phyloP scores from a whole-genome alignment of 2,113 vertebrate genomes.

The Anarrhichthys ocellatus region DNA sequence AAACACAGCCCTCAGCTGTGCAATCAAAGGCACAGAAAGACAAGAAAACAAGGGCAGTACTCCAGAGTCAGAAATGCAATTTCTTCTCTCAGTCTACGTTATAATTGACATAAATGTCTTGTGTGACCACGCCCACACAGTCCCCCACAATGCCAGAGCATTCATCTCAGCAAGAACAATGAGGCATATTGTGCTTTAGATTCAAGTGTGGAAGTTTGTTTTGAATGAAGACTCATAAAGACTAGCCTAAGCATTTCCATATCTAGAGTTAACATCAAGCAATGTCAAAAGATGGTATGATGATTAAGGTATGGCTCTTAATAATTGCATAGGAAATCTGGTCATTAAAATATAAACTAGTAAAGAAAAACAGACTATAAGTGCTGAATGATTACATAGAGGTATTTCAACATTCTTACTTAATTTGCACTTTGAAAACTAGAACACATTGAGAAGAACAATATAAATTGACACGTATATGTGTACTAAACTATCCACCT shows the following conservation, averaged over 20 bases:
- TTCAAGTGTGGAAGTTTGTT: constrained; percentile 50
- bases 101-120: constrained; percentile 70
- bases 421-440: background rate
- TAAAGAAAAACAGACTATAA: too few relatives aligned
- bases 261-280: constrained; percentile 33
- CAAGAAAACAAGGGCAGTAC: constrained; percentile 47
- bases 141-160: constrained; percentile 67
- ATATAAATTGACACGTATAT: too few relatives aligned
- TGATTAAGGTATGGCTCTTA: background rate
- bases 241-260: constrained; percentile 30
- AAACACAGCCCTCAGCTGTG: constrained; percentile 38
- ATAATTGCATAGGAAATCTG: background rate
- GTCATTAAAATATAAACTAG: background rate
- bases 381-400: too few relatives aligned
- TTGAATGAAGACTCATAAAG: constrained; percentile 55
- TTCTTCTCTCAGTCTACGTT: constrained; percentile 48
- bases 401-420: background rate
- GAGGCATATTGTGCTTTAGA: constrained; percentile 64
- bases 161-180: constrained; percentile 75
- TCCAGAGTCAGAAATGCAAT: constrained; percentile 58
- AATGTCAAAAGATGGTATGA: background rate
- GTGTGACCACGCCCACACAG: constrained; percentile 61
- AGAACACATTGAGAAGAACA: background rate
- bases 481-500: too few relatives aligned
- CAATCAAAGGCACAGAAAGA: constrained; percentile 41